A percentile compares a stretch with the other conserved stretches of the same genome.
Conservation (phyloP, 2,113 vertebrate genomes). For the Melanotaenia duboulayi region DNA sequence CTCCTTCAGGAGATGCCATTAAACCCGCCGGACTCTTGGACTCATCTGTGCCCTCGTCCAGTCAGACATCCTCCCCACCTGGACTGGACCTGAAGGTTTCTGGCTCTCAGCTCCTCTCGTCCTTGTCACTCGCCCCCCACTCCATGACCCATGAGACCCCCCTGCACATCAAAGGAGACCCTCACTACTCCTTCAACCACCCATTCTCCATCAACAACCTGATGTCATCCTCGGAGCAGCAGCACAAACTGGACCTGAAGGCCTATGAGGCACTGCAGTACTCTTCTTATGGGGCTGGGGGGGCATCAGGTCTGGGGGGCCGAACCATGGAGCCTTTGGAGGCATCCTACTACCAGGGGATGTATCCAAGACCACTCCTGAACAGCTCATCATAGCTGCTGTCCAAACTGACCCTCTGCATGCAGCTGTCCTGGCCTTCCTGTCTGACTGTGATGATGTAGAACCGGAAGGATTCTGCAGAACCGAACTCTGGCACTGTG, state of each 20-base stretch:
- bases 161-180: constrained; percentile 94
- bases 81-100: constrained; percentile 89
- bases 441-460: constrained; percentile 37
- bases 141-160: constrained; percentile 90
- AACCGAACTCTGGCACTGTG: constrained; percentile 57
- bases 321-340: constrained; percentile 92
- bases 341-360: constrained; percentile 97
- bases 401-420: constrained; percentile 36
- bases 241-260: constrained; percentile 99
- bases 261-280: constrained; percentile 95
- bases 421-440: constrained; percentile 52
- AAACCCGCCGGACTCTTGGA: constrained; percentile 85
- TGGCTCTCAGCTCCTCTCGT: constrained; percentile 84
- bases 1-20: constrained; percentile 79
- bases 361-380: constrained; percentile 96
- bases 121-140: constrained; percentile 86
- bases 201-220: constrained; percentile 99
- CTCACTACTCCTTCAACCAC: constrained; percentile 98
- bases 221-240: constrained; percentile 97
- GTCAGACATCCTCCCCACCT: constrained; percentile 82
- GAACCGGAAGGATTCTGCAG: neutral
- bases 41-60: constrained; percentile 80
- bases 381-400: constrained; percentile 91
- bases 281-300: constrained; percentile 88
- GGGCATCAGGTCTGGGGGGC: constrained; percentile 84